phyloP scores from a whole-genome alignment of 2,888 invertebrate genomes.

The Coelopa pilipes region DNA sequence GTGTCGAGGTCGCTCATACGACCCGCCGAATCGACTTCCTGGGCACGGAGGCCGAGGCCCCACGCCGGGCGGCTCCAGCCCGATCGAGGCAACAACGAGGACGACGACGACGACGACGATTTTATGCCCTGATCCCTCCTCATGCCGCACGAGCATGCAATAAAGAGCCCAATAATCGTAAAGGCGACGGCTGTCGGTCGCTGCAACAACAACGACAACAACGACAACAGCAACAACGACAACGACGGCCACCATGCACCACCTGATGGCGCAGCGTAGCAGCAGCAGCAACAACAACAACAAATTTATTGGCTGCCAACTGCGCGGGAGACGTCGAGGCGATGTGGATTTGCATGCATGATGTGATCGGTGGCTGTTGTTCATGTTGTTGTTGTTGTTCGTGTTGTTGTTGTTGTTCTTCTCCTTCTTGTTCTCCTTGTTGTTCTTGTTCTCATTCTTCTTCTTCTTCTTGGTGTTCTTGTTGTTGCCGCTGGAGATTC shows the following conservation, averaged over 20 bases:
- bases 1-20: too few species aligned
- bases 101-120: background rate
- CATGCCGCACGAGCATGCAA: too few species aligned
- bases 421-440: conserved; percentile 7
- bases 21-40: too few species aligned
- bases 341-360: background rate
- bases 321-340: background rate
- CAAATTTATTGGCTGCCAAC: background rate
- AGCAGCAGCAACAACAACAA: conserved; percentile 6
- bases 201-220: background rate
- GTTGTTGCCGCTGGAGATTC: background rate
- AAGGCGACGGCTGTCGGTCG: too few species aligned
- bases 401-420: conserved; percentile 9
- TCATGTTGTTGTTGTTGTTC: conserved; percentile 3
- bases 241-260: background rate
- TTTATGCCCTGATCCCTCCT: too few species aligned
- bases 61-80: too few species aligned
- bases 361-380: background rate
- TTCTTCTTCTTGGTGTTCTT: conserved; percentile 7
- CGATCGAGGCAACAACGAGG: background rate
- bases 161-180: too few species aligned
- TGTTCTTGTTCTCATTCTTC: conserved; percentile 1
- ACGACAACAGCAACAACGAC: conserved; percentile 1
- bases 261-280: background rate
- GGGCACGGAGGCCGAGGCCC: too few species aligned